These are phyloP conservation scores for Taurulus bubalis DNA, from an alignment of 2,113 vertebrate species.

Conservation along the genomic window DNA sequence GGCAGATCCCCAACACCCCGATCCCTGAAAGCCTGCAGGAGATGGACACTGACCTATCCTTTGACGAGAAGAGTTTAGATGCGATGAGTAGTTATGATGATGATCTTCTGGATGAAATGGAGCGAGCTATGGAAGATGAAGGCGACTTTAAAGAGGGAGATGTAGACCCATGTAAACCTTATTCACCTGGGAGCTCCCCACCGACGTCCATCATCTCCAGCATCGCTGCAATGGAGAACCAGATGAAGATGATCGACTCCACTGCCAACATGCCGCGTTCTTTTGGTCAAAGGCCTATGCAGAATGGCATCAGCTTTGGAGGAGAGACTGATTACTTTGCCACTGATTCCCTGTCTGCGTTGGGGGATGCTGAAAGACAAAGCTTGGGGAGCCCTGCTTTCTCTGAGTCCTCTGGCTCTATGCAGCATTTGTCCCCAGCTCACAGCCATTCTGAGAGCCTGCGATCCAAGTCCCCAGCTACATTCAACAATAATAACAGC, in stretches of 20 bases:
- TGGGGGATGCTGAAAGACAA: conserved; percentile 92
- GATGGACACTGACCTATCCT: conserved; percentile 92
- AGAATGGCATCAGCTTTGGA: conserved; percentile 87
- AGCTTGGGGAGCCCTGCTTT: conserved; percentile 94
- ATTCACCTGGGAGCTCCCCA: conserved; percentile 89
- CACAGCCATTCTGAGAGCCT: conserved; percentile 93
- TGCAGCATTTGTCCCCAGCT: conserved; percentile 91
- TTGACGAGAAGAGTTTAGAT: conserved; percentile 92
- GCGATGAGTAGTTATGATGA: conserved; percentile 91
- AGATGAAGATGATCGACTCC: conserved; percentile 99
- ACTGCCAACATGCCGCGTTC: conserved; percentile 90
- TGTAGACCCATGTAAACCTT: conserved; percentile 86
- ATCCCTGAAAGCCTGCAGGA: conserved; percentile 94
- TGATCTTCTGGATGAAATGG: conserved; percentile 93
- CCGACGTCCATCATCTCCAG: conserved; percentile 95
- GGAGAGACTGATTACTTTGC: conserved; percentile 92
- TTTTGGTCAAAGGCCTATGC: conserved; percentile 86
- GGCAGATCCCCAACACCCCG: conserved; percentile 96
- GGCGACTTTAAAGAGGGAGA: conserved; percentile 86
- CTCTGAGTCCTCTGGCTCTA: conserved; percentile 94
- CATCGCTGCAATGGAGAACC: conserved; percentile 96
- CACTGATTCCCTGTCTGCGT: conserved; percentile 89
- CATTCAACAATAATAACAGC: conserved; percentile 78
- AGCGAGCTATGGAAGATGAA: conserved; percentile 95
- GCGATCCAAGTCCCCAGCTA: conserved; percentile 91